Percentiles rank a stretch among this genome's conserved stretches.
Conservation (phyloP, 2,797 vertebrate species). For the Dipus sagitta region DNA sequence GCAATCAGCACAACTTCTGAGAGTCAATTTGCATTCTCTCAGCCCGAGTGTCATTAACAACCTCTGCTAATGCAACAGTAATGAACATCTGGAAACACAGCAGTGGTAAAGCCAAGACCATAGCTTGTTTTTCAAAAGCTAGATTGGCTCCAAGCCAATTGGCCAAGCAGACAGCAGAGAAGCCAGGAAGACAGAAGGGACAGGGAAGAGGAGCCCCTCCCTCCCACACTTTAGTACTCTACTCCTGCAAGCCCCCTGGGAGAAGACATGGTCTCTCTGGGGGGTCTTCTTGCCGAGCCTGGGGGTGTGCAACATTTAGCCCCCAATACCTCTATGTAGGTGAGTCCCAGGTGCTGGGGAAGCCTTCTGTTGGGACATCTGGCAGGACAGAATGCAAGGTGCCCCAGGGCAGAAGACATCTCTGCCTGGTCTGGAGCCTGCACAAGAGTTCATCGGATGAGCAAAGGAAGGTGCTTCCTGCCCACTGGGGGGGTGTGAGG, state of each 20-base stretch:
- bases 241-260: neutral
- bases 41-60: slow-evolving; percentile 42
- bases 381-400: neutral
- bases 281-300: neutral
- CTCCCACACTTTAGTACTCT: rapidly evolving
- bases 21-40: slow-evolving; percentile 66
- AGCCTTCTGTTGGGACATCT: neutral
- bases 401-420: neutral
- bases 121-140: slow-evolving; percentile 58
- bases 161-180: slow-evolving; percentile 7
- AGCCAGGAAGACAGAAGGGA: neutral
- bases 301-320: neutral
- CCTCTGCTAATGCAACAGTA: slow-evolving; percentile 44
- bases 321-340: neutral
- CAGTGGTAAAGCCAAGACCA: slow-evolving; percentile 39
- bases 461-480: too few species aligned
- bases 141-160: neutral
- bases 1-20: slow-evolving; percentile 60
- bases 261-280: neutral
- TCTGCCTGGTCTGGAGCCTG: neutral
- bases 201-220: too few species aligned
- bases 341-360: neutral
- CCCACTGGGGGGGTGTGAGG: neutral
- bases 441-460: neutral
- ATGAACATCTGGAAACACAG: slow-evolving; percentile 66